A percentile compares a stretch with the other conserved stretches of the same genome.
Conservation (phyloP, 2,888 invertebrate genomes). For the Biston betularia region DNA sequence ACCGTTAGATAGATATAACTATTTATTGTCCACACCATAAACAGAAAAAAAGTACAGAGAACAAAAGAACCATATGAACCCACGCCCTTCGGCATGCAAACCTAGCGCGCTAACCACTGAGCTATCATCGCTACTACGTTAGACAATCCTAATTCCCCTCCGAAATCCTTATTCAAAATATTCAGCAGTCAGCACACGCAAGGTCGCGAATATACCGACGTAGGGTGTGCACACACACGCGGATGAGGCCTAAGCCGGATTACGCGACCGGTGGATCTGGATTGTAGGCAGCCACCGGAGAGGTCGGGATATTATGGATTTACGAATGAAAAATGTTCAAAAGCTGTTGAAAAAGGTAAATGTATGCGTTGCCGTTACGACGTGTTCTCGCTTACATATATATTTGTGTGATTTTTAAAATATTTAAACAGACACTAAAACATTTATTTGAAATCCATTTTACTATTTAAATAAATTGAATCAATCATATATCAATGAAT, state of each 20-base stretch:
- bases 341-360: conserved; percentile 48
- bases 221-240: conserved; percentile 56
- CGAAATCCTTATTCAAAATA: conserved; percentile 22
- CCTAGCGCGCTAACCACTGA: too few species aligned
- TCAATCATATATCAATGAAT: too few species aligned
- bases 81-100: too few species aligned
- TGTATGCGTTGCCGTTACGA: conserved; percentile 34
- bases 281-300: conserved; percentile 54
- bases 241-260: conserved; percentile 82
- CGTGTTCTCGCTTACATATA: conserved; percentile 1
- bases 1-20: too few species aligned
- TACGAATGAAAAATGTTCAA: conserved; percentile 58
- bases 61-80: too few species aligned
- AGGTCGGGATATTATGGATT: conserved; percentile 75
- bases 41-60: too few species aligned
- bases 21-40: too few species aligned
- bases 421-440: too few species aligned
- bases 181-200: conserved; percentile 37
- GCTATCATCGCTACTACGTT: too few species aligned
- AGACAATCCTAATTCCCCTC: conserved; percentile 4
- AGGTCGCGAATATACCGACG: conserved; percentile 55
- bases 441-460: too few species aligned
- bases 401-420: not conserved
- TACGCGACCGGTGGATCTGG: conserved; percentile 75
- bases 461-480: too few species aligned